Conservation (phyloP, 1,140 invertebrate genomes). For the Globodera rostochiensis region DNA sequence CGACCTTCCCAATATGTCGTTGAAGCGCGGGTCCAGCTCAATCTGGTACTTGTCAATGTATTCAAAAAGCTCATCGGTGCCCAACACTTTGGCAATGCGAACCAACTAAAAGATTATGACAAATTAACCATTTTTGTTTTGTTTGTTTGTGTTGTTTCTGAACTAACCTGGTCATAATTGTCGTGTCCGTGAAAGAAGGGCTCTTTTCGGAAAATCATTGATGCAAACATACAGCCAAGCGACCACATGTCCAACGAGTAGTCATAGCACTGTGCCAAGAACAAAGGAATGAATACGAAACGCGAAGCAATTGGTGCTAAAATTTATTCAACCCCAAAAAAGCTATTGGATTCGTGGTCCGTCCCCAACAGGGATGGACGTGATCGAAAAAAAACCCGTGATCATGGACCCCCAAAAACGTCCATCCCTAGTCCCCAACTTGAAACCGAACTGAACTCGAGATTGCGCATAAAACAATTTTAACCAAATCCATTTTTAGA, state of each 20-base stretch:
- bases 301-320: no score
- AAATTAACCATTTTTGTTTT: neutral
- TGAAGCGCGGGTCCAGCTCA: slow-evolving; percentile 95
- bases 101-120: slow-evolving; percentile 74
- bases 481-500: no score
- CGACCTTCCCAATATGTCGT: slow-evolving; percentile 93
- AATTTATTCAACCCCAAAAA: no score
- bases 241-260: slow-evolving; percentile 98
- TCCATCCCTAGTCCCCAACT: no score
- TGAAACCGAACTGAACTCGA: no score
- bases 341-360: no score
- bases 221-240: slow-evolving; percentile 97
- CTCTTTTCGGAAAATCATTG: slow-evolving; percentile 99
- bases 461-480: no score
- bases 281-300: no score
- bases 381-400: no score
- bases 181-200: slow-evolving; percentile 99
- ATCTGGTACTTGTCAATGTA: slow-evolving; percentile 99
- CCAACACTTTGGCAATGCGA: slow-evolving; percentile 97
- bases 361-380: no score
- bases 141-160: no score
- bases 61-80: slow-evolving; percentile 97
- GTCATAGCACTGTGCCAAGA: slow-evolving; percentile 78
- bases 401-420: no score
- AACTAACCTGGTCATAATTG: slow-evolving; percentile 89